These are phyloP conservation scores for Phasianus colchicus DNA, from an alignment of 2,113 vertebrate species.

Conservation along the genomic window DNA sequence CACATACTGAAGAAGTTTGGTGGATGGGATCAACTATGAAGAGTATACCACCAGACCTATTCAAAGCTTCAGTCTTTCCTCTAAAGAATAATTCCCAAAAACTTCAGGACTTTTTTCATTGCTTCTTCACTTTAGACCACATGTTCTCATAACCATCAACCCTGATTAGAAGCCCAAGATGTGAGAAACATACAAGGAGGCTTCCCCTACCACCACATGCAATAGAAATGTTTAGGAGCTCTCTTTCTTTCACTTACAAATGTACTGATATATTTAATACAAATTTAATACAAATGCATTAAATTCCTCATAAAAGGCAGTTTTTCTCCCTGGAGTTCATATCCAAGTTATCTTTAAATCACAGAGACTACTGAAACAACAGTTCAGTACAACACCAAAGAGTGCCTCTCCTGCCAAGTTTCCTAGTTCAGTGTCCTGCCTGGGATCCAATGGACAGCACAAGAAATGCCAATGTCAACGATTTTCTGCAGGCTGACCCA, in stretches of 20 bases:
- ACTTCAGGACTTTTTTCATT: not conserved
- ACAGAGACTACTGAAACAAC: not conserved
- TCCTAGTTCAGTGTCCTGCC: not conserved
- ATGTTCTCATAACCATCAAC: not conserved
- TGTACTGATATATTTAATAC: not conserved
- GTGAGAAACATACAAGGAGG: not conserved
- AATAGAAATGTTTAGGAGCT: not conserved
- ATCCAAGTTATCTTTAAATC: rapidly evolving
- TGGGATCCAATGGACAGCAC: not conserved
- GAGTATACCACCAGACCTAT: not conserved
- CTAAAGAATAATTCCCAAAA: not conserved
- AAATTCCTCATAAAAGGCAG: not conserved
- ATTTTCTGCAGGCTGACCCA: not conserved
- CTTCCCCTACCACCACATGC: not conserved
- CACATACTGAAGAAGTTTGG: not conserved
- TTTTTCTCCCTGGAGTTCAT: not conserved
- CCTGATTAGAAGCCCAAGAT: not conserved
- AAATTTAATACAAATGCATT: too few relatives aligned
- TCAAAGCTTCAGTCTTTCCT: not conserved
- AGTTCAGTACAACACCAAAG: not conserved
- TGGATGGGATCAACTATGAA: not conserved
- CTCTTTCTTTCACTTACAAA: not conserved
- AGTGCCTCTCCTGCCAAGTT: not conserved
- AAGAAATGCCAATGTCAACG: not conserved
- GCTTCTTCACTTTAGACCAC: not conserved